These are phyloP conservation scores for Tipula lateralis DNA, from an alignment of 2,888 invertebrate species.

Conservation along the genomic window DNA sequence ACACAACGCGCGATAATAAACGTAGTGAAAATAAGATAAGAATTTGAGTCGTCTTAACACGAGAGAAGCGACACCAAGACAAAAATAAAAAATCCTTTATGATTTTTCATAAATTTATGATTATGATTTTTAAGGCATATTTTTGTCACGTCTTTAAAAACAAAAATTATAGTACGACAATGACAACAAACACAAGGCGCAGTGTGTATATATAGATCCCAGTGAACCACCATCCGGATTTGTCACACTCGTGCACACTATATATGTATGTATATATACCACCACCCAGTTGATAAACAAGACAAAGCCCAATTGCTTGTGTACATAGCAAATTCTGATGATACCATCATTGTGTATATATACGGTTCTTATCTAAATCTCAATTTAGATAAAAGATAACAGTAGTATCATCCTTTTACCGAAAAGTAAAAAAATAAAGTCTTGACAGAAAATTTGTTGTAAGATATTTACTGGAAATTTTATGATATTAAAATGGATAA, in stretches of 20 bases:
- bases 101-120: slow-evolving; percentile 24
- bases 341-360: background rate
- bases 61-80: background rate
- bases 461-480: slow-evolving; percentile 9
- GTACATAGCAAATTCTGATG: background rate
- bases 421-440: background rate
- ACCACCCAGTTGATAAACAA: background rate
- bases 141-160: slow-evolving; percentile 19
- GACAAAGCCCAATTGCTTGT: background rate
- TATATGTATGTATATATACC: too few relatives aligned
- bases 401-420: background rate
- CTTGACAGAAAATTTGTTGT: background rate
- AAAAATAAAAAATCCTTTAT: background rate
- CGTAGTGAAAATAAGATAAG: slow-evolving; percentile 24
- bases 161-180: slow-evolving; percentile 2
- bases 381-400: slow-evolving; percentile 1
- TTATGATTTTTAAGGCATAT: slow-evolving; percentile 19
- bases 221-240: background rate
- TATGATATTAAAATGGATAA: background rate
- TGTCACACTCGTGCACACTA: background rate
- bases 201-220: background rate
- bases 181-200: background rate
- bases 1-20: background rate
- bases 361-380: slow-evolving; percentile 7
- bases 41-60: background rate